Evolutionary conservation across 2,797 vertebrate genomes (phyloP).

Genomic region (Anabacerthia variegaticeps): DNA sequence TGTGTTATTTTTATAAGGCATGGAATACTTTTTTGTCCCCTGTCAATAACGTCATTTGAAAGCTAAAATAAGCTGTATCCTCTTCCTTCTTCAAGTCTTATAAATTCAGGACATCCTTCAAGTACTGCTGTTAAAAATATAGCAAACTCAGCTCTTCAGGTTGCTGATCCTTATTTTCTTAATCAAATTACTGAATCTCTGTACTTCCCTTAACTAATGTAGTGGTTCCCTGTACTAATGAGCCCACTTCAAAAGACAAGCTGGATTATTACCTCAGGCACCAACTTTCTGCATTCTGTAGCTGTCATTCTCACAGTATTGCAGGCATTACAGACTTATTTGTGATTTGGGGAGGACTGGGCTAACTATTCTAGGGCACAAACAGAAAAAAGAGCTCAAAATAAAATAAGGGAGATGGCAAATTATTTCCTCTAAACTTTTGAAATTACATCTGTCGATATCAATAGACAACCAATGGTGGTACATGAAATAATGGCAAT

Average conservation of each 20-base stretch:
- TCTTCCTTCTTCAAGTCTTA: not conserved
- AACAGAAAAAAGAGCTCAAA: rapidly evolving
- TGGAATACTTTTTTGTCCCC: not conserved
- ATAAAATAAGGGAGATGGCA: not conserved
- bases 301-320: not conserved
- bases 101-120: not conserved
- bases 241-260: not conserved
- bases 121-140: not conserved
- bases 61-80: not conserved
- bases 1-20: not conserved
- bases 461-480: not conserved
- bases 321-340: not conserved
- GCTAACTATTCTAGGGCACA: not conserved
- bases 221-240: not conserved
- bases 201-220: not conserved
- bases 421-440: not conserved
- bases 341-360: not conserved
- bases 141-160: not conserved
- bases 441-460: not conserved
- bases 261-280: not conserved
- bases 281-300: not conserved
- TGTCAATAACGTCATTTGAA: not conserved
- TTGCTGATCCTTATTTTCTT: not conserved
- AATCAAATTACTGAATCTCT: not conserved
- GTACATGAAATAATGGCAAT: not conserved